These are phyloP conservation scores for Tupaia chinensis DNA, from an alignment of 2,113 vertebrate species.

Conservation along the genomic window DNA sequence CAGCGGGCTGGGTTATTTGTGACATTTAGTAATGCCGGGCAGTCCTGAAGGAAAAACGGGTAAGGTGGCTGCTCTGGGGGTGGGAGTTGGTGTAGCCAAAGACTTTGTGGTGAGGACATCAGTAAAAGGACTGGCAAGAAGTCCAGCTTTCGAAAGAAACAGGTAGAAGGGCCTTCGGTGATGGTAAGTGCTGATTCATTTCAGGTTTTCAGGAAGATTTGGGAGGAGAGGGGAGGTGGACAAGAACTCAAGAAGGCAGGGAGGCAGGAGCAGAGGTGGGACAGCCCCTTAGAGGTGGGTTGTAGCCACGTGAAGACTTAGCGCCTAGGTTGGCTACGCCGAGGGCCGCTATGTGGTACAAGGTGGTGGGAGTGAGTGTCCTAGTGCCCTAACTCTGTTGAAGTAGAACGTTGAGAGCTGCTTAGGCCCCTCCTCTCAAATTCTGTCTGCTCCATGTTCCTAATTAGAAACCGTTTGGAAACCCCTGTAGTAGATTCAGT, in stretches of 20 bases:
- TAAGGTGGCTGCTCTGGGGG: not conserved
- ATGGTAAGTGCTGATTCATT: not conserved
- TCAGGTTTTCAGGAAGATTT: not conserved
- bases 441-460: not conserved
- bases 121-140: not conserved
- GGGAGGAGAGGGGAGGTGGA: not conserved
- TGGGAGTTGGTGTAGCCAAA: not conserved
- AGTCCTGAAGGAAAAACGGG: not conserved
- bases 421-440: not conserved
- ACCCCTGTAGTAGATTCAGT: not conserved
- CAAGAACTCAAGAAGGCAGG: not conserved
- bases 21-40: not conserved
- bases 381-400: not conserved
- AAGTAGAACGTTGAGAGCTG: not conserved
- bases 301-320: not conserved
- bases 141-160: not conserved
- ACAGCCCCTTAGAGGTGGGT: not conserved
- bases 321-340: not conserved
- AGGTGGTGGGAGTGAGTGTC: not conserved
- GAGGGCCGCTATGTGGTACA: not conserved
- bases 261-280: not conserved
- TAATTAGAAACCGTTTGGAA: not conserved
- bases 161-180: not conserved
- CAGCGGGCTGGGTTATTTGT: slow-evolving; percentile 29
- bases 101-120: not conserved